Conservation (phyloP, 2,113 vertebrate species). For the Aegithalos caudatus region DNA sequence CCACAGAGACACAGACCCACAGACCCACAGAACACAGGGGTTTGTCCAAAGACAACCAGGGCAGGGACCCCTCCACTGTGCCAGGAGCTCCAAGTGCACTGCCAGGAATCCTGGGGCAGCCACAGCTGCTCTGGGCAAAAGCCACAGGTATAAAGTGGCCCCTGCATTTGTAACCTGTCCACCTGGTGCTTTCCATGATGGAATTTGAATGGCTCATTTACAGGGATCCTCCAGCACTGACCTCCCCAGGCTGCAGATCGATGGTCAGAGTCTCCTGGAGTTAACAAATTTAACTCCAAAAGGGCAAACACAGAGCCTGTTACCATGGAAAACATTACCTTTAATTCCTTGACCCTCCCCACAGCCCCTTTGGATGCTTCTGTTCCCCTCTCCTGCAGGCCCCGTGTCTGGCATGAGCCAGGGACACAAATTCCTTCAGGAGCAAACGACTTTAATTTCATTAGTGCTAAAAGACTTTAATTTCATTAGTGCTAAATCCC, state of each 20-base stretch:
- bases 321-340: accelerated
- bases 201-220: not conserved
- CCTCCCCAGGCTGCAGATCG: not conserved
- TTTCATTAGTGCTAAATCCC: slow-evolving; percentile 1
- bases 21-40: no score
- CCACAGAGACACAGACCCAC: no score
- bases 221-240: not conserved
- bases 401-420: not conserved
- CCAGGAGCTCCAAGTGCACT: not conserved
- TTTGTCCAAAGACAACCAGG: not conserved
- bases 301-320: not conserved
- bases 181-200: not conserved
- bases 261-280: not conserved
- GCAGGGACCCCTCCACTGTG: not conserved
- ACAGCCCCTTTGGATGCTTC: not conserved
- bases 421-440: not conserved
- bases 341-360: not conserved
- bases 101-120: not conserved
- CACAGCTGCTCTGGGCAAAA: not conserved
- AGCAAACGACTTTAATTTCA: slow-evolving; percentile 1
- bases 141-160: no score
- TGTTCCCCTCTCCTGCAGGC: not conserved
- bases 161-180: not conserved
- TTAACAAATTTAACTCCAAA: not conserved
- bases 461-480: slow-evolving; percentile 20